A percentile compares a stretch with the other conserved stretches of the same genome.
These are phyloP conservation scores for Acromyrmex heyeri DNA, from an alignment of 1,140 invertebrate genomes.

Conservation along the genomic window DNA sequence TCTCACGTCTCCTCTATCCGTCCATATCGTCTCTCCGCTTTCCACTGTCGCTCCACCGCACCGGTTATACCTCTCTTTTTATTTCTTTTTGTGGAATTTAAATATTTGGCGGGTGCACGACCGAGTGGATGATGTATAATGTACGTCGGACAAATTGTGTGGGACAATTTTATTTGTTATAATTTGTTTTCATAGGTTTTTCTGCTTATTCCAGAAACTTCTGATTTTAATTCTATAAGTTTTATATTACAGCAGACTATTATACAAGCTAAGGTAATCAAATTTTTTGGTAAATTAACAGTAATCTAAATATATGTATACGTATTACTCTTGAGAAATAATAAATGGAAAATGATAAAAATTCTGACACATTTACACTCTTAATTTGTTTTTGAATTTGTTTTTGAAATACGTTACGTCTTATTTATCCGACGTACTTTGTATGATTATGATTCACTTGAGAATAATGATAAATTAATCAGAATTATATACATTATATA, in stretches of 20 bases:
- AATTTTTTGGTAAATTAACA: not conserved
- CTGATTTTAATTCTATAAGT: not conserved
- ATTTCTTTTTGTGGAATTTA: conserved; percentile 10
- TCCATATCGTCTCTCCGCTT: conserved; percentile 33
- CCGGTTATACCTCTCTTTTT: conserved; percentile 62
- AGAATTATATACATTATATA: not conserved
- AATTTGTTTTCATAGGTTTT: not conserved
- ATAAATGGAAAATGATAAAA: not conserved
- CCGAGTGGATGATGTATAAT: conserved; percentile 40
- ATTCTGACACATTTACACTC: not conserved
- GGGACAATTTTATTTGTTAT: not conserved
- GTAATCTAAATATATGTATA: no score
- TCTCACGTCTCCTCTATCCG: conserved; percentile 14
- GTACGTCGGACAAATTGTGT: conserved; percentile 29
- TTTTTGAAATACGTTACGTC: not conserved
- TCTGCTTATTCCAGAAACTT: not conserved
- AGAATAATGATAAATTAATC: conserved; percentile 33
- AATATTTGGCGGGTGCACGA: conserved; percentile 65
- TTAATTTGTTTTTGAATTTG: not conserved
- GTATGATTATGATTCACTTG: conserved; percentile 43
- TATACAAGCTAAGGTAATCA: not conserved
- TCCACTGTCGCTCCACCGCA: conserved; percentile 43
- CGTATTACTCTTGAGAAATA: no score
- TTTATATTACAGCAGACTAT: not conserved
- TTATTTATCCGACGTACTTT: conserved; percentile 20